Conservation (phyloP, 2,888 invertebrate species). For the Drosophila putrida region DNA sequence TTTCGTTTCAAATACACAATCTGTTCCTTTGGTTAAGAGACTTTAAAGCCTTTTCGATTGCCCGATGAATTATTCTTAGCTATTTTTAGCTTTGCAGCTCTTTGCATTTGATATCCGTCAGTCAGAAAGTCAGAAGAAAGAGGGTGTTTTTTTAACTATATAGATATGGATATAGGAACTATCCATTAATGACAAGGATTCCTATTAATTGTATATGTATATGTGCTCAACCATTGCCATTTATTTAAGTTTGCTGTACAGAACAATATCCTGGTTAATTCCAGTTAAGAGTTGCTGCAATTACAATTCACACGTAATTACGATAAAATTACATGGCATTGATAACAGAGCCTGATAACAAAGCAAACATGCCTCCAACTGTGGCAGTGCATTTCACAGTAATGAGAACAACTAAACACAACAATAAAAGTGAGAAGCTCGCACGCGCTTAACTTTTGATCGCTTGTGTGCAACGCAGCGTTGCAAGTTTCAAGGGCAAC, state of each 20-base stretch:
- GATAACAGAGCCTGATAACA: constrained; percentile 14
- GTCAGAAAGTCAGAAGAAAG: no score
- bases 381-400: constrained; percentile 9
- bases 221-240: background rate
- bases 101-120: no score
- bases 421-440: constrained; percentile 12
- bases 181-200: no score
- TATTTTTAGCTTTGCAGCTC: no score
- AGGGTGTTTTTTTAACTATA: no score
- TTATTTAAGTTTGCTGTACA: background rate
- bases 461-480: constrained; percentile 54
- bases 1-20: no score
- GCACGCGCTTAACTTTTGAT: constrained; percentile 7
- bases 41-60: no score
- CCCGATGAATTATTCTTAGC: no score
- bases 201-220: background rate
- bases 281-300: background rate
- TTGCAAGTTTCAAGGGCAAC: constrained; percentile 47
- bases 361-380: constrained; percentile 8
- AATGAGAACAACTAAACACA: background rate
- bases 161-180: no score
- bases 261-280: background rate
- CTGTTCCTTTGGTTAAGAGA: no score
- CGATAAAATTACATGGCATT: constrained; percentile 2
- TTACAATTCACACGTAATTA: background rate